These are phyloP conservation scores for Ceratothoa steindachneri DNA, from an alignment of 2,888 invertebrate genomes.

Conservation along the genomic window DNA sequence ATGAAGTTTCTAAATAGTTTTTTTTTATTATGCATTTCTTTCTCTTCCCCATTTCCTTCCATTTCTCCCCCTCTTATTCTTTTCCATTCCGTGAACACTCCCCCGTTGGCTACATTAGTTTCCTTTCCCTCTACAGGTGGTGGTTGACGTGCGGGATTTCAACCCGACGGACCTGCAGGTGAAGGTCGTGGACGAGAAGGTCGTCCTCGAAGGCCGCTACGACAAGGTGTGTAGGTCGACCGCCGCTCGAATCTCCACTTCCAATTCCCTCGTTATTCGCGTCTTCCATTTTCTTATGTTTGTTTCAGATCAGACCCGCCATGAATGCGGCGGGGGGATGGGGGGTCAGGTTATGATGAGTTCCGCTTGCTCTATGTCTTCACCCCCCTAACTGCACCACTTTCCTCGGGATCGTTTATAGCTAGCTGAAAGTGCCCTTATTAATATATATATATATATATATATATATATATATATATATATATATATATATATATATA, in stretches of 20 bases:
- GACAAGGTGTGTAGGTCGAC: conserved; percentile 19
- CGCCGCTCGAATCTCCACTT: too few species aligned
- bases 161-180: conserved; percentile 21
- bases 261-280: not conserved
- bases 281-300: too few species aligned
- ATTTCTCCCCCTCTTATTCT: too few species aligned
- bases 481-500: conserved; percentile 16
- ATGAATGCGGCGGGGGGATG: not conserved
- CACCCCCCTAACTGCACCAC: too few species aligned
- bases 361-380: not conserved
- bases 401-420: too few species aligned
- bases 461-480: conserved; percentile 13
- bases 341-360: not conserved
- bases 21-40: too few species aligned
- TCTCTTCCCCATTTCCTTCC: too few species aligned
- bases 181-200: conserved; percentile 18
- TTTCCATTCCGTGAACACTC: too few species aligned
- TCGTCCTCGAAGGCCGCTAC: conserved; percentile 18
- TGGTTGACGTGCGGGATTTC: conserved; percentile 20
- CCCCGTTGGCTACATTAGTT: too few species aligned
- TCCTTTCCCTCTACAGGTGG: too few species aligned
- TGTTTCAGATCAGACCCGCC: not conserved
- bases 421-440: not conserved
- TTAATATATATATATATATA: not conserved
- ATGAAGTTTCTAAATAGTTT: too few species aligned